Conservation (phyloP, 2,113 vertebrate genomes). For the Aegithalos caudatus region DNA sequence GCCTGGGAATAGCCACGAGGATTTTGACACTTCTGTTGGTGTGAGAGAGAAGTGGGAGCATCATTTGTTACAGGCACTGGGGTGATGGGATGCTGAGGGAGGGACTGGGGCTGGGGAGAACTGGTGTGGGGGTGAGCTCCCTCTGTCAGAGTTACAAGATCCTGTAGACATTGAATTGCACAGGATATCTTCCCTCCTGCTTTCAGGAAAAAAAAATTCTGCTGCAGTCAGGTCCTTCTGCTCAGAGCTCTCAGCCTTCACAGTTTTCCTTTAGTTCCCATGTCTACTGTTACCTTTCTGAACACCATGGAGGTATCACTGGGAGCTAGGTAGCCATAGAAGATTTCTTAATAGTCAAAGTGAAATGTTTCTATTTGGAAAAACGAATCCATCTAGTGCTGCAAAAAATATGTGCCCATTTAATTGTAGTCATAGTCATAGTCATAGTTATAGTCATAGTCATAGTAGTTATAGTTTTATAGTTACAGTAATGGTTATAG, state of each 20-base stretch:
- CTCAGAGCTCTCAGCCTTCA: background rate
- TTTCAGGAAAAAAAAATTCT: background rate
- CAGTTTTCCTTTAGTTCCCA: background rate
- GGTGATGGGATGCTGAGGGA: background rate
- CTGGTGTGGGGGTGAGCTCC: background rate
- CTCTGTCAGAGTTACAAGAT: background rate
- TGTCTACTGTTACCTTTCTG: background rate
- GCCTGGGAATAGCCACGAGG: background rate
- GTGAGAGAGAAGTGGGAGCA: background rate
- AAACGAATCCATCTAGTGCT: background rate
- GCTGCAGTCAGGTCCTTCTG: background rate
- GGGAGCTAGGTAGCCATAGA: accelerated
- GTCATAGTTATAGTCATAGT: background rate
- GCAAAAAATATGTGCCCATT: background rate
- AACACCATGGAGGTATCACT: background rate
- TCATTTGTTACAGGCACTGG: background rate
- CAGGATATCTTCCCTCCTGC: background rate
- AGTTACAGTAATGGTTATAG: background rate
- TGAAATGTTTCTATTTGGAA: background rate
- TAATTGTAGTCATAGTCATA: background rate
- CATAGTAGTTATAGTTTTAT: background rate
- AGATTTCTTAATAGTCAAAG: background rate
- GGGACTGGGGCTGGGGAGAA: background rate
- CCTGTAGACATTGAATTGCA: background rate
- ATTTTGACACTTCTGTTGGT: background rate